These are phyloP conservation scores for Acinonyx jubatus DNA, from an alignment of 2,113 vertebrate species.

Conservation along the genomic window DNA sequence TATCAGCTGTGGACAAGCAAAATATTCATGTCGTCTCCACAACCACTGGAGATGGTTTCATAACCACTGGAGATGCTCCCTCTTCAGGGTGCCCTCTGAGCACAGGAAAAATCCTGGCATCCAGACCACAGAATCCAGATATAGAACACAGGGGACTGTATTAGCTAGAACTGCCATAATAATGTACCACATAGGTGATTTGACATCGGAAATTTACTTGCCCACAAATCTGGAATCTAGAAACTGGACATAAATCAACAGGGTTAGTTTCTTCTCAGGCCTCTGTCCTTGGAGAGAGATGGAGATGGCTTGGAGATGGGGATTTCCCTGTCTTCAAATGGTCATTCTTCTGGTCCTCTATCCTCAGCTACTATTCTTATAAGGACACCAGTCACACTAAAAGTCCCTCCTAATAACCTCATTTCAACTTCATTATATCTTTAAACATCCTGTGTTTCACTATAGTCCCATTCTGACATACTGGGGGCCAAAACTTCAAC, in stretches of 20 bases:
- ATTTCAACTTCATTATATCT: background rate
- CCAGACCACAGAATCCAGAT: background rate
- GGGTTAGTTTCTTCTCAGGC: background rate
- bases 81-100: background rate
- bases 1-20: background rate
- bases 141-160: background rate
- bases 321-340: background rate
- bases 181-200: background rate
- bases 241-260: background rate
- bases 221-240: background rate
- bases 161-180: background rate
- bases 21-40: background rate
- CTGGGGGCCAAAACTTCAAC: background rate
- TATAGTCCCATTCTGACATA: background rate
- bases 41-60: background rate
- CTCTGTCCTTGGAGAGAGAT: background rate
- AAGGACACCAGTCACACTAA: background rate
- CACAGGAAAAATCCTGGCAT: background rate
- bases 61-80: background rate
- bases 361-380: background rate
- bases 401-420: background rate
- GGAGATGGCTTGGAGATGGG: background rate
- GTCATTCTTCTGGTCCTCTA: background rate
- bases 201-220: background rate
- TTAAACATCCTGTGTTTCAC: background rate